A percentile compares a stretch with the other conserved stretches of the same genome.
These are phyloP conservation scores for Urocolius indicus DNA, from an alignment of 2,113 vertebrate genomes.

Conservation along the genomic window DNA sequence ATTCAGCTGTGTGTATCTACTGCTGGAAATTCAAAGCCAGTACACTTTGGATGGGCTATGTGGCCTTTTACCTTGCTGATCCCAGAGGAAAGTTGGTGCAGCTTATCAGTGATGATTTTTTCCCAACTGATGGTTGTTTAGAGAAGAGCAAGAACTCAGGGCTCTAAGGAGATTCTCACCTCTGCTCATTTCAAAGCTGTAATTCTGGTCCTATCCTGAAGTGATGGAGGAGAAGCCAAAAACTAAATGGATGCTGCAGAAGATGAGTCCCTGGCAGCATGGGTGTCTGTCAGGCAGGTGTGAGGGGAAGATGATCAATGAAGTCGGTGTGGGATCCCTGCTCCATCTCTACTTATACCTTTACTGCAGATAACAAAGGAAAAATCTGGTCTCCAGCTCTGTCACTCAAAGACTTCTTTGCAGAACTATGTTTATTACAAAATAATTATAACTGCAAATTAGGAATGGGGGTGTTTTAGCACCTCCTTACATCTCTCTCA, in stretches of 20 bases:
- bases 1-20: neutral
- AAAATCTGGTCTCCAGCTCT: neutral
- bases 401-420: conserved; percentile 14
- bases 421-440: conserved; percentile 48
- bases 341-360: neutral
- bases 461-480: conserved; percentile 63
- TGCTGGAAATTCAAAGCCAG: neutral
- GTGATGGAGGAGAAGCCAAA: neutral
- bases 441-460: conserved; percentile 69
- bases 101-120: neutral
- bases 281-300: neutral
- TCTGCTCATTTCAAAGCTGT: neutral
- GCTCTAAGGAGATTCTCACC: neutral
- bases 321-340: neutral
- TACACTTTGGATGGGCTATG: neutral
- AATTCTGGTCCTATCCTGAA: neutral
- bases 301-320: neutral
- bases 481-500: conserved; percentile 53
- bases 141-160: neutral
- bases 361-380: neutral
- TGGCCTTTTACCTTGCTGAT: neutral
- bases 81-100: neutral
- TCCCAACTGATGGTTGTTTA: neutral
- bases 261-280: neutral
- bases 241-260: neutral